These are phyloP conservation scores for Lycophotia porphyrea DNA, from an alignment of 2,888 invertebrate genomes.

Conservation along the genomic window DNA sequence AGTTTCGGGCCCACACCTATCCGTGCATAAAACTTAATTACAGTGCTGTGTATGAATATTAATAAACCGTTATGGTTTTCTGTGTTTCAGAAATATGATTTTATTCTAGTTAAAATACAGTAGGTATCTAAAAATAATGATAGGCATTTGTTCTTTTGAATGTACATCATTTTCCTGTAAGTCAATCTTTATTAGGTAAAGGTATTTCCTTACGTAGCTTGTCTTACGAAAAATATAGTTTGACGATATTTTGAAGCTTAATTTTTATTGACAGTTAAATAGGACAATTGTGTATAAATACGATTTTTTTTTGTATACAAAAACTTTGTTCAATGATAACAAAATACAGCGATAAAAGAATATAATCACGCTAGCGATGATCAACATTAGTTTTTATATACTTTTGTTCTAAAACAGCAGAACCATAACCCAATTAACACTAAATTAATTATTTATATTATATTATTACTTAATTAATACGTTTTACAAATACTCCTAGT, in stretches of 20 bases:
- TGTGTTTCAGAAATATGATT: not conserved
- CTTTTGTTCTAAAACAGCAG: not conserved
- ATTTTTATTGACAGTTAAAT: not conserved
- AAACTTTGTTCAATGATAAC: not conserved
- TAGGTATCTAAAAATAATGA: not conserved
- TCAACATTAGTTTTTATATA: not conserved
- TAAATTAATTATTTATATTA: not conserved
- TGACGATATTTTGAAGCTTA: not conserved
- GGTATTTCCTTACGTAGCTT: not conserved
- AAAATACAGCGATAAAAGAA: not conserved
- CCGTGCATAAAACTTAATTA: constrained; percentile 34
- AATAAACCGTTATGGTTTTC: constrained; percentile 25
- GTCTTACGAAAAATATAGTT: not conserved
- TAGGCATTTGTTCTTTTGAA: not conserved
- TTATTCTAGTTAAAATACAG: not conserved
- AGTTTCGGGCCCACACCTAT: constrained; percentile 1
- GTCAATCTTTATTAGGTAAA: not conserved
- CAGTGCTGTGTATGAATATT: constrained; percentile 32
- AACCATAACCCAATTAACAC: constrained; percentile 2
- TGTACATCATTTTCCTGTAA: not conserved
- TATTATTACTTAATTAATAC: constrained; percentile 1
- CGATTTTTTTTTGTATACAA: not conserved
- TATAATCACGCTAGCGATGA: not conserved
- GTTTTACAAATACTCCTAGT: constrained; percentile 1
- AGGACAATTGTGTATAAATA: not conserved